phyloP scores from a whole-genome alignment of 64 coral and sea anemone genomes.

The Anthopleura sola region DNA sequence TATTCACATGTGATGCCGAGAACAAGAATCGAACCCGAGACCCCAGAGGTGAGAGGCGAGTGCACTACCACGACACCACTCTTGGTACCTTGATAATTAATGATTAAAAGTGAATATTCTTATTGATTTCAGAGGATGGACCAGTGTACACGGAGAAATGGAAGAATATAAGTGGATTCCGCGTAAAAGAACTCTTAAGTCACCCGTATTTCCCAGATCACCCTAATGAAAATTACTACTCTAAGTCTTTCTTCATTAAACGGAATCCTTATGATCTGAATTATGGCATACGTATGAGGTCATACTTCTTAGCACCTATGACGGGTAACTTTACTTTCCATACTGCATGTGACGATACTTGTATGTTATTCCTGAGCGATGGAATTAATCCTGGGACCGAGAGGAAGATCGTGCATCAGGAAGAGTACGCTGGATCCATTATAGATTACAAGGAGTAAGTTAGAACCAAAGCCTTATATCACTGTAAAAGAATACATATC shows the following conservation, averaged over 20 bases:
- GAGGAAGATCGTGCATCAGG: slow-evolving; percentile 14
- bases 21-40: too few relatives aligned
- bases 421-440: not conserved
- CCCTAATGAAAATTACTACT: not conserved
- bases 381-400: slow-evolving; percentile 29
- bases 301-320: slow-evolving; percentile 30
- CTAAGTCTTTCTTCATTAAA: not conserved
- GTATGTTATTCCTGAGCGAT: slow-evolving; percentile 35
- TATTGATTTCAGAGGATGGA: not conserved
- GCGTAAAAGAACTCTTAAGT: not conserved
- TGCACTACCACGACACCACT: too few relatives aligned
- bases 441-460: not conserved
- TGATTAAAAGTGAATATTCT: not conserved
- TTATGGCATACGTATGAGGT: slow-evolving; percentile 29
- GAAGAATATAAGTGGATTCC: not conserved
- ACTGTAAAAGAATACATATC: too few relatives aligned
- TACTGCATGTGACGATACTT: slow-evolving; percentile 38
- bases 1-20: too few relatives aligned
- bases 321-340: slow-evolving; percentile 40
- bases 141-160: slow-evolving; percentile 23
- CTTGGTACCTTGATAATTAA: too few relatives aligned
- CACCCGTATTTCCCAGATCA: not conserved
- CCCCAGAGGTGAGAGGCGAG: too few relatives aligned
- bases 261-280: not conserved
- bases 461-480: too few relatives aligned